phyloP scores from a whole-genome alignment of 2,113 vertebrate genomes.

The Clupea harengus region DNA sequence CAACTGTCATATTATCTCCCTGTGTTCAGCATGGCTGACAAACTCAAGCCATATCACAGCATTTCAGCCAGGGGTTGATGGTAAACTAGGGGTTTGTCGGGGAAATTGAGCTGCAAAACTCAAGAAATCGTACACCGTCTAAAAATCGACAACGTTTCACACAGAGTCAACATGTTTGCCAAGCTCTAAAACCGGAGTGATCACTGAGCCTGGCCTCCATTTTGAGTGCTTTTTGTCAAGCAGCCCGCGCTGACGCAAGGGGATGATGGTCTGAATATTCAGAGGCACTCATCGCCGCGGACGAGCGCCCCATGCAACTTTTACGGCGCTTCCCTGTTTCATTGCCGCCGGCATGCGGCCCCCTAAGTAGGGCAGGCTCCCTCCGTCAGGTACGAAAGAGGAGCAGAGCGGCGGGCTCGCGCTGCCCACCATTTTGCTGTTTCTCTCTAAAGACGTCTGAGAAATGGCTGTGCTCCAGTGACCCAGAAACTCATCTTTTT shows the following conservation, averaged over 20 bases:
- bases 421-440: not conserved
- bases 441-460: constrained; percentile 37
- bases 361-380: not conserved
- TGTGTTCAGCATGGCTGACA: not conserved
- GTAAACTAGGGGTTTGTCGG: not conserved
- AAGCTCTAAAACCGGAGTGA: not conserved
- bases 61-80: not conserved
- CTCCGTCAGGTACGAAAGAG: not conserved
- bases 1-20: constrained; percentile 3
- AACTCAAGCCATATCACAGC: not conserved
- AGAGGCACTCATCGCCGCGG: not conserved
- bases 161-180: not conserved
- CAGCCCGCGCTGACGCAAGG: not conserved
- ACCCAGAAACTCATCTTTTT: constrained; percentile 68
- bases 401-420: not conserved
- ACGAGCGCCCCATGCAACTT: constrained; percentile 18
- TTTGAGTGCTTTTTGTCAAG: not conserved
- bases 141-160: not conserved
- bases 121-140: not conserved
- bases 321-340: not conserved
- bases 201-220: not conserved
- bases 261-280: not conserved
- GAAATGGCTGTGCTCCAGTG: constrained; percentile 52
- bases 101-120: not conserved
- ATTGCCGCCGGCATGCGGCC: not conserved